These are phyloP conservation scores for Crocidura indochinensis DNA, from an alignment of 2,797 vertebrate genomes.

Conservation along the genomic window DNA sequence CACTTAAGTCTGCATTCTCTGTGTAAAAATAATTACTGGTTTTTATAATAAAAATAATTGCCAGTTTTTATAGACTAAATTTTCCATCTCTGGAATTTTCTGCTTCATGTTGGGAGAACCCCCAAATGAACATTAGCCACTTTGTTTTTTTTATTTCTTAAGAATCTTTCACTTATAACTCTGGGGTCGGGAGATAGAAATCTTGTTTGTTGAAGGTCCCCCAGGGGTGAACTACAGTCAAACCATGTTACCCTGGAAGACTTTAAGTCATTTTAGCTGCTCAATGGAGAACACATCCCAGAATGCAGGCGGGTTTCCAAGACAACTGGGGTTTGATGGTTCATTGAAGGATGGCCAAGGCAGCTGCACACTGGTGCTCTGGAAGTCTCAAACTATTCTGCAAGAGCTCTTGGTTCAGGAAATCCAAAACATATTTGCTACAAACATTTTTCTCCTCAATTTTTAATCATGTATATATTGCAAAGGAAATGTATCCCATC, in stretches of 20 bases:
- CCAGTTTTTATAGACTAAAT: not conserved
- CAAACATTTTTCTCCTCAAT: constrained; percentile 79
- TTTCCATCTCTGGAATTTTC: constrained; percentile 50
- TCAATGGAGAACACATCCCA: constrained; percentile 71
- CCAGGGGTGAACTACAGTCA: constrained; percentile 73
- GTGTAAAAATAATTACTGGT: constrained; percentile 41
- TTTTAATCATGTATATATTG: constrained; percentile 83
- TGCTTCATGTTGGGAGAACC: constrained; percentile 41
- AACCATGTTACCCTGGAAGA: constrained; percentile 71
- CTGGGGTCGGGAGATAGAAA: constrained; percentile 73
- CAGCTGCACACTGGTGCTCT: constrained; percentile 73
- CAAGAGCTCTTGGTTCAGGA: constrained; percentile 78
- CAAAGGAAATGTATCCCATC: constrained; percentile 82
- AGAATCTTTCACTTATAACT: constrained; percentile 40
- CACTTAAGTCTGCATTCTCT: constrained; percentile 40
- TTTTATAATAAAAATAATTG: too few species aligned
- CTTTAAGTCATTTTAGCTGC: constrained; percentile 75
- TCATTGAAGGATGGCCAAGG: constrained; percentile 82
- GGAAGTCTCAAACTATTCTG: constrained; percentile 72
- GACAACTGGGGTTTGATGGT: constrained; percentile 82
- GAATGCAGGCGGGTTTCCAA: constrained; percentile 80
- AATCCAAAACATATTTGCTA: constrained; percentile 85
- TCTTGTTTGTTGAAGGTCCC: constrained; percentile 73
- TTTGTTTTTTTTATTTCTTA: constrained; percentile 62
- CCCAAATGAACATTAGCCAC: constrained; percentile 19